Evolutionary conservation across 1,140 invertebrate species (phyloP).

Genomic region (Oncopodura yosiiana): DNA sequence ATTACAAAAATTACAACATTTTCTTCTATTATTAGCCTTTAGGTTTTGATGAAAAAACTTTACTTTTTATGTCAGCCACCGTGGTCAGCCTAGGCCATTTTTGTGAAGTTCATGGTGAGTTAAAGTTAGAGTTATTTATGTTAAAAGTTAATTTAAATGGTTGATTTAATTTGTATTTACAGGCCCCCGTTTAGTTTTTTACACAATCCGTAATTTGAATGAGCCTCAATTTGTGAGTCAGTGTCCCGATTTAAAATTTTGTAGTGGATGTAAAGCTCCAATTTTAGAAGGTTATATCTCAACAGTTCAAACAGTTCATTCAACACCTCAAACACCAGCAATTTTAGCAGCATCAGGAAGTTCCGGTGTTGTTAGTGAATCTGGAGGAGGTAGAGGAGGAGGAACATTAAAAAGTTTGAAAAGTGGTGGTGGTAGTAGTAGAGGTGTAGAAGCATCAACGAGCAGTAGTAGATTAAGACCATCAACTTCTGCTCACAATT

Average conservation of each 20-base stretch:
- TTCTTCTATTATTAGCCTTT: too few relatives aligned
- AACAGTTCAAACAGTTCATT: slow-evolving; percentile 33
- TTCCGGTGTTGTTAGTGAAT: too few relatives aligned
- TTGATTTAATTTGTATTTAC: background rate
- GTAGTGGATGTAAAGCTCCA: slow-evolving; percentile 33
- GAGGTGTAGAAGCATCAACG: background rate
- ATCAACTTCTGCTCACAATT: slow-evolving; percentile 1
- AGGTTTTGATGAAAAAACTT: too few relatives aligned
- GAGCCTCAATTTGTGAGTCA: slow-evolving; percentile 34
- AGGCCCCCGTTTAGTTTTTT: slow-evolving; percentile 34
- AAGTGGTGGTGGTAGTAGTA: too few relatives aligned
- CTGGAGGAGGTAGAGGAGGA: too few relatives aligned
- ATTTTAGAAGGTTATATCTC: slow-evolving; percentile 33
- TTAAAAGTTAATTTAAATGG: background rate
- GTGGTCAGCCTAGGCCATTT: slow-evolving; percentile 35
- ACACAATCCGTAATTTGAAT: slow-evolving; percentile 33
- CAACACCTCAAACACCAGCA: slow-evolving; percentile 18
- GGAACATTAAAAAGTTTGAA: too few relatives aligned
- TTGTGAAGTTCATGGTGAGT: background rate
- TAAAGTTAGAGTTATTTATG: background rate
- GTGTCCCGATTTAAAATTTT: slow-evolving; percentile 34
- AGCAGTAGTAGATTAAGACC: background rate
- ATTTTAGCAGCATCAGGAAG: background rate
- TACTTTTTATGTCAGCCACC: slow-evolving; percentile 29
- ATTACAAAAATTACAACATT: too few relatives aligned